Percentiles rank a stretch among this genome's conserved stretches.
Evolutionary conservation across 2,113 vertebrate species (phyloP).

Genomic region (Cebidichthys violaceus): DNA sequence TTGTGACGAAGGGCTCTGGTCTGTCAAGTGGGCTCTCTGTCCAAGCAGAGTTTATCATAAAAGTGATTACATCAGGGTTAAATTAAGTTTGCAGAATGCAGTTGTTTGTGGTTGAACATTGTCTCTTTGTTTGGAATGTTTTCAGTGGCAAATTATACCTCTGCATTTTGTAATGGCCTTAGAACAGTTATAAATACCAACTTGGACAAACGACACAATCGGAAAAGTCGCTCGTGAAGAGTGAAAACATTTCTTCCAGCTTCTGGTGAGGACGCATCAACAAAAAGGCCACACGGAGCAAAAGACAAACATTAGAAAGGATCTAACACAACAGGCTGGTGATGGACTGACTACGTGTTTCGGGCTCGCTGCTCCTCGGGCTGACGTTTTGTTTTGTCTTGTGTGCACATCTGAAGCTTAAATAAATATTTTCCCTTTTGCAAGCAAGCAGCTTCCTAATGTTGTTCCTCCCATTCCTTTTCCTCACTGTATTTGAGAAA

Average conservation of each 20-base stretch:
- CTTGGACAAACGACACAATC: background rate
- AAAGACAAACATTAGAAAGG: background rate
- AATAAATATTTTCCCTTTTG: background rate
- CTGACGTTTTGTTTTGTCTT: background rate
- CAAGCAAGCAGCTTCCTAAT: conserved; percentile 14
- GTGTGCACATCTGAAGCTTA: background rate
- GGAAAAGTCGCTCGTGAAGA: background rate
- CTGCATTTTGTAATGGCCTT: too few species aligned
- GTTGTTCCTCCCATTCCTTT: background rate
- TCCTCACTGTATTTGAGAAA: background rate
- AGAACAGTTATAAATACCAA: background rate
- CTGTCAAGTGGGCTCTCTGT: background rate
- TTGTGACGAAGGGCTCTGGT: background rate
- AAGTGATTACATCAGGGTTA: background rate
- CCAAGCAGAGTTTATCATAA: background rate
- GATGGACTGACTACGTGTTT: background rate
- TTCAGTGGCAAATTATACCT: too few species aligned
- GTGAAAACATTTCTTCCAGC: background rate
- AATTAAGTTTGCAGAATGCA: background rate
- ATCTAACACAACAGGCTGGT: background rate
- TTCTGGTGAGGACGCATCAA: background rate
- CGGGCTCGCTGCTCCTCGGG: background rate
- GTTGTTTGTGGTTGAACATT: background rate
- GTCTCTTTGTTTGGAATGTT: too few species aligned
- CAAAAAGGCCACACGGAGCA: conserved; percentile 13